These are phyloP conservation scores for Priocnemis perturbator DNA, from an alignment of 2,888 invertebrate genomes.

Conservation along the genomic window DNA sequence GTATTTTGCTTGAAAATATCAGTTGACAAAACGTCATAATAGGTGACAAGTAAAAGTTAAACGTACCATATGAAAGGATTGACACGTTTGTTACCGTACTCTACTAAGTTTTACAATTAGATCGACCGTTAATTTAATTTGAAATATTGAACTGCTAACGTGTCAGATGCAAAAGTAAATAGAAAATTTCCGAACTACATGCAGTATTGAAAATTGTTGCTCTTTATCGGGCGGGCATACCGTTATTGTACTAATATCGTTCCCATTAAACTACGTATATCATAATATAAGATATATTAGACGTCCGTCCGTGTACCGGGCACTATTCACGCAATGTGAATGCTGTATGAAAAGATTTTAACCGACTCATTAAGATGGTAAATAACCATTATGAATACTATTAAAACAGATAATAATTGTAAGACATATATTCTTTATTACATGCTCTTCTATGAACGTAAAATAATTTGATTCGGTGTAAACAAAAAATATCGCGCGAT, in stretches of 20 bases:
- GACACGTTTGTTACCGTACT: too few species aligned
- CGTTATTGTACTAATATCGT: slow-evolving; percentile 43
- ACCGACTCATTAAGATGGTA: slow-evolving; percentile 30
- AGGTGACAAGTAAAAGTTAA: too few species aligned
- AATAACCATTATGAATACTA: slow-evolving; percentile 33
- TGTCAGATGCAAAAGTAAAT: too few species aligned
- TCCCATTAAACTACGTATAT: slow-evolving; percentile 40
- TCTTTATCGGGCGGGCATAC: slow-evolving; percentile 49
- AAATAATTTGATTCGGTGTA: slow-evolving; percentile 22
- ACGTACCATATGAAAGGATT: too few species aligned
- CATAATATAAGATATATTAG: slow-evolving; percentile 50
- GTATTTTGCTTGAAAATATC: too few species aligned
- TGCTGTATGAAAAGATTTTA: slow-evolving; percentile 34
- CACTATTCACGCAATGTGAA: slow-evolving; percentile 49
- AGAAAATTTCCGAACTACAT: not conserved
- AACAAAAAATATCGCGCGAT: not conserved
- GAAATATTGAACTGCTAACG: too few species aligned
- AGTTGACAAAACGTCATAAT: too few species aligned
- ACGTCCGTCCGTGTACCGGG: slow-evolving; percentile 65
- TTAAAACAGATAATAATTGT: slow-evolving; percentile 39
- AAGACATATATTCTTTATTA: slow-evolving; percentile 36
- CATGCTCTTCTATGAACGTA: slow-evolving; percentile 25
- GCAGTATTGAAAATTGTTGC: slow-evolving; percentile 28
- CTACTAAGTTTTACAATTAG: too few species aligned
- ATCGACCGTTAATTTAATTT: too few species aligned